Base-by-base conservation (phyloP, 1,140 invertebrate species). In the Drosophila prosaltans region DNA sequence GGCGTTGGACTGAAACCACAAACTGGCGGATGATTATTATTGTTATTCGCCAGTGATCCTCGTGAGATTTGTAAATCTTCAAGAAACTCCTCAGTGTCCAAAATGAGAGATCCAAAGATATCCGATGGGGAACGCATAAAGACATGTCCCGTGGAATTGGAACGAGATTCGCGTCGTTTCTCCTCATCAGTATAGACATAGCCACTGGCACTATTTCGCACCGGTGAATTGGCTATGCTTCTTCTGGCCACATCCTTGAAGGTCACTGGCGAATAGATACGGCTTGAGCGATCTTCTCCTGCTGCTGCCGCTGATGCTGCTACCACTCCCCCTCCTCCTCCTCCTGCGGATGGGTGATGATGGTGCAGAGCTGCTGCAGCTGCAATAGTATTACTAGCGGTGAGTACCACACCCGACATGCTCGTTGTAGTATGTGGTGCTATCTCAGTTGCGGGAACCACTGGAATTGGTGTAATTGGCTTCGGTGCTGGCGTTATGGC, bases 191-290 rank as follows among this genome's bases (percentile, higher is more conserved):
- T 16, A 8, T 58, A 72, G 11, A 55, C 11, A 21, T 64, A 58
- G 1, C 74, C 78, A 54, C 92, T 26, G 45, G 21, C 88, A 24
- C 71, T 40, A 39, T 69, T 92, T 74, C 94, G 94, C 6, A 94
- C 94, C 0, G 96, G 96, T 0, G 96, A 96, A 90, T 95, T 96
- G 0, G 94, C 95, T 40, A 95, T 95, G 66, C 96, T 97, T 28
- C 95, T 92, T 5, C 95, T 92, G 0, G 96, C 96, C 1, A 97
- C 95, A 84, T 97, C 97, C 80, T 97, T 95, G 74, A 97, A 97
- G 0, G 96, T 97, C 39, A 97, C 96, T 0, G 97, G 97, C 0
- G 96, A 97, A 92, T 97, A 97, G 60, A 95, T 95, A 28, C 95
- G 92, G 59, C 75, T 84, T 21, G 68, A 78, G 61, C 94, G 93